phyloP scores from a whole-genome alignment of 2,888 invertebrate species.

The Drosophila bunnanda region DNA sequence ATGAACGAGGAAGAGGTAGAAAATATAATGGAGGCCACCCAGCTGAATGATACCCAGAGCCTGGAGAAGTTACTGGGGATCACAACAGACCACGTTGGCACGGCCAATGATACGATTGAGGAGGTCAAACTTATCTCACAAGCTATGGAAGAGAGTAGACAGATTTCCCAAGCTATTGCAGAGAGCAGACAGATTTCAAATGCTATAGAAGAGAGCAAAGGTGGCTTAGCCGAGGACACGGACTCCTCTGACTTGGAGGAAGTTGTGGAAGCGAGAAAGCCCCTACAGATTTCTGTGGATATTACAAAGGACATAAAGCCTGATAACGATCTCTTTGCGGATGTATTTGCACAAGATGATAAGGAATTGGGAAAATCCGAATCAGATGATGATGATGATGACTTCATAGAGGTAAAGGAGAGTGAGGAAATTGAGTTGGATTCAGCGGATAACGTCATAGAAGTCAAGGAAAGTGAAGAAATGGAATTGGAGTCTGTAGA shows the following conservation, averaged over 20 bases:
- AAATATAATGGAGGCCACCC: conserved; percentile 85
- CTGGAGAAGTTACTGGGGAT: conserved; percentile 44
- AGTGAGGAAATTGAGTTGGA: conserved; percentile 21
- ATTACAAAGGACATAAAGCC: conserved; percentile 84
- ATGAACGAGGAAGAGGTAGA: conserved; percentile 89
- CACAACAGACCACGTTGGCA: conserved; percentile 1
- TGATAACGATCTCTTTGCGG: conserved; percentile 90
- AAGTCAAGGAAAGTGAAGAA: conserved; percentile 6
- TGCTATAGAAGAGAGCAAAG: conserved; percentile 41
- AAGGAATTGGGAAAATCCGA: background rate
- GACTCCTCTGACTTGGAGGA: conserved; percentile 82
- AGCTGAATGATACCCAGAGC: conserved; percentile 64
- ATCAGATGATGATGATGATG: conserved; percentile 34
- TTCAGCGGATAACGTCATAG: background rate
- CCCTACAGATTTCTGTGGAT: conserved; percentile 85
- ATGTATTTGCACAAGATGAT: conserved; percentile 86
- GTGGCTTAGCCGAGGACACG: conserved; percentile 50
- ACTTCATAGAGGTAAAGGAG: conserved; percentile 19
- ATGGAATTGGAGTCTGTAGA: background rate
- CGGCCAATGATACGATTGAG: conserved; percentile 48
- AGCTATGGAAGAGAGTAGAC: conserved; percentile 52
- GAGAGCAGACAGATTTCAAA: conserved; percentile 46
- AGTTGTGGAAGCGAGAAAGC: conserved; percentile 32
- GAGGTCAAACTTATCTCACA: conserved; percentile 53
- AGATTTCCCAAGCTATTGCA: conserved; percentile 48